Evolutionary conservation across 2,797 vertebrate genomes (phyloP), one percentile per base, ranked within the genome.

Genomic region (Prionace glauca): DNA sequence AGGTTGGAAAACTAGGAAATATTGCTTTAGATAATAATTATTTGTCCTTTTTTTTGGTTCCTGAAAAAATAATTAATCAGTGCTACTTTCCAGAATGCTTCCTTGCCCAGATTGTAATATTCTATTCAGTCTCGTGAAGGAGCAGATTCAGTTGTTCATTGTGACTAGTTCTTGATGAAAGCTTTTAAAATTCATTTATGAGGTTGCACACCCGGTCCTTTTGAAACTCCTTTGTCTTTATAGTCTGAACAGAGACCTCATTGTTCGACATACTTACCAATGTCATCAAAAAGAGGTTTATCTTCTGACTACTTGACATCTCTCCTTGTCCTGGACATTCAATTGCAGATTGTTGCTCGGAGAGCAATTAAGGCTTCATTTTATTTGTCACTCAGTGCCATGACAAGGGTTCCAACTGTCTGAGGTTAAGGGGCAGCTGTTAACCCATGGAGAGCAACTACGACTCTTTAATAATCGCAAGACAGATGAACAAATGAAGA

Each of bases 271-370:
- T 65, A 72, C 96, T 95, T 95, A 95, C 93, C 36, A 32, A 88
- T 74, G 36, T 62, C 96, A 96, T 97, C 95, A 97, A 97, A 97
- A 97, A 97, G 96, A 2, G 2, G 94, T 96, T 97, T 97, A 97
- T 97, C 96, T 97, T 96, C 50, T 97, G 97, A 97, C 97, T 98
- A 96, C 96, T 97, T 98, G 97, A 97, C 97, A 97, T 97, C 96
- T 95, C 96, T 96, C 96, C 96, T 96, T 96, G 96, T 95, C 87
- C 96, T 18, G 22, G 24, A 74, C 65, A 22, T 97, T 97, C 97
- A 97, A 97, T 97, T 62, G 93, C 95, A 96, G 96, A 95, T 95
- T 95, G 91, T 97, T 97, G 96, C 97, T 97, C 96, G 96, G 96
- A 96, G 84, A 96, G 84, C 96, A 97, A 97, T 98, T 97, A 97